These are phyloP conservation scores for Sebastes schlegelii DNA, from an alignment of 2,113 vertebrate species.

Conservation along the genomic window DNA sequence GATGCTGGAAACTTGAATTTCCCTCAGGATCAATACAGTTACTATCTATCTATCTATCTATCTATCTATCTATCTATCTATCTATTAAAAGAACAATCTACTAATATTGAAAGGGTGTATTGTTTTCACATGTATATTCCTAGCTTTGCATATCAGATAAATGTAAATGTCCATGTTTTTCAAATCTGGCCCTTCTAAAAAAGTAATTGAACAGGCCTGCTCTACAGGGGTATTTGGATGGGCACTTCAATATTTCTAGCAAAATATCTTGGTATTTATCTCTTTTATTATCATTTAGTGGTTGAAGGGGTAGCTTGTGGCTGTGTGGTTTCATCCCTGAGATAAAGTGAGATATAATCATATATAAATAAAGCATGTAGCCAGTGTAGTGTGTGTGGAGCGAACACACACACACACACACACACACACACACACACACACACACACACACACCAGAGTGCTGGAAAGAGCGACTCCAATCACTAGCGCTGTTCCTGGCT, in stretches of 20 bases:
- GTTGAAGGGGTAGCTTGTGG: background rate
- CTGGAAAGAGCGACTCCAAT: conserved; percentile 67
- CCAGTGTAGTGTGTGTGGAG: conserved; percentile 15
- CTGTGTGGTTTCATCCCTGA: background rate
- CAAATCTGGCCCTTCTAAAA: too few species aligned
- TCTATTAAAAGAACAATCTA: too few species aligned
- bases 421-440: background rate
- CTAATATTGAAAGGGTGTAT: too few species aligned
- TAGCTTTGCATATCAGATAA: too few species aligned
- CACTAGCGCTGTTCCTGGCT: conserved; percentile 76
- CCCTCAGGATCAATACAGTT: too few species aligned
- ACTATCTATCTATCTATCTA: too few species aligned
- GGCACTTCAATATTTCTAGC: background rate
- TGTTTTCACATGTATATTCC: too few species aligned
- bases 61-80: too few species aligned
- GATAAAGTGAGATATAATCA: background rate
- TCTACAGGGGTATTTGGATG: background rate
- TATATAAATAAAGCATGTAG: background rate
- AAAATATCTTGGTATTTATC: background rate
- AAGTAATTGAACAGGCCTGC: too few species aligned
- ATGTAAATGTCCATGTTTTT: too few species aligned
- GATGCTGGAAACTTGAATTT: too few species aligned
- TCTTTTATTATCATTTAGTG: background rate
- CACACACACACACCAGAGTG: conserved; percentile 10
- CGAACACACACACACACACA: background rate